These are phyloP conservation scores for Achlya flavicornis DNA, from an alignment of 2,888 invertebrate genomes.

Conservation along the genomic window DNA sequence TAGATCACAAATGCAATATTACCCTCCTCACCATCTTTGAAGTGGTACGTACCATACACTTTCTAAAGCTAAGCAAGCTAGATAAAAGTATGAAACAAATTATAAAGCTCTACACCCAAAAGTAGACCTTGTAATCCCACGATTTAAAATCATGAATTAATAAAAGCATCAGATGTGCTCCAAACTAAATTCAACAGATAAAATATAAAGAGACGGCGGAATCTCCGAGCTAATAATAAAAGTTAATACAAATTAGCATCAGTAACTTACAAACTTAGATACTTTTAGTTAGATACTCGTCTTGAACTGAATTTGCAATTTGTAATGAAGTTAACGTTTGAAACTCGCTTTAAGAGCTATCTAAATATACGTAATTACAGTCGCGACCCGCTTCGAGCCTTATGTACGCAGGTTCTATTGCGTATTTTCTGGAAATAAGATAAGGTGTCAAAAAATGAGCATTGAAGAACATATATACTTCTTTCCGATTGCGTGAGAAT, in stretches of 20 bases:
- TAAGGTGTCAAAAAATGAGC: too few species aligned
- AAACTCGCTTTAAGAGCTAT: conserved; percentile 14
- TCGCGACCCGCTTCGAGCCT: neutral
- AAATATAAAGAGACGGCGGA: neutral
- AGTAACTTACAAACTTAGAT: conserved; percentile 40
- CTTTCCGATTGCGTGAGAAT: too few species aligned
- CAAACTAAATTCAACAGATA: neutral
- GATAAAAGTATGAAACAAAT: too few species aligned
- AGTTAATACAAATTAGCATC: conserved; percentile 42
- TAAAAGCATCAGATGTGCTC: conserved; percentile 2
- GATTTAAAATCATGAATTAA: neutral
- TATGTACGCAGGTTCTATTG: neutral
- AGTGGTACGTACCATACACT: too few species aligned
- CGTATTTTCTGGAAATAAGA: neutral
- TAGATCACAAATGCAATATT: too few species aligned
- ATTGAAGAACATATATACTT: too few species aligned
- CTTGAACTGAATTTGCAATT: conserved; percentile 36
- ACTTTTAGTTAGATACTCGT: conserved; percentile 29
- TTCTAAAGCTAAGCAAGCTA: neutral
- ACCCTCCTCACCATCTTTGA: too few species aligned
- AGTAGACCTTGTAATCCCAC: neutral
- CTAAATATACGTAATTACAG: conserved; percentile 11
- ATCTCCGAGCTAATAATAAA: conserved; percentile 25
- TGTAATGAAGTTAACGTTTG: conserved; percentile 35
- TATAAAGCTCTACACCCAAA: neutral